Base-by-base conservation (phyloP, 2,113 vertebrate genomes). In the Hippocampus abdominalis region DNA sequence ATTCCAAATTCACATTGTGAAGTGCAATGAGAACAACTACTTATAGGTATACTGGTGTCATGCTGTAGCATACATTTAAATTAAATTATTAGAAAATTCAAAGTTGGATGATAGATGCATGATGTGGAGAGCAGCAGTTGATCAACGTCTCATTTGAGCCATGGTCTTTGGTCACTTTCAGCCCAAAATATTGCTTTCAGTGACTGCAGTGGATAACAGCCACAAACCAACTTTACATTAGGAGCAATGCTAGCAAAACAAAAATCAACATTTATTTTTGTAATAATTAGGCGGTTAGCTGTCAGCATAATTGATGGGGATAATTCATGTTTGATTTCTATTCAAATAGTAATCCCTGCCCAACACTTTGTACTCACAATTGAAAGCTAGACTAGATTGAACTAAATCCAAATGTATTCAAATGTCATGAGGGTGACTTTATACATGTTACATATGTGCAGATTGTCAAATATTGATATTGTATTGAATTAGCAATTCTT, bases 101-200 rank as follows among this genome's bases (percentile, higher is more conserved):
- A 18, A 60, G n/a, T 48, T 56, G 13, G 18, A 71, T 18, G 64
- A 68, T 48, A 49, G 40, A 39, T 8, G n/a, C 8, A 57, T 8
- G 21, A 3, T 62, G 44, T 13, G 56, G 13, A 21, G 44, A 73
- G 57, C 75, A 73, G 71, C 68, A 60, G 23, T 61, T 18, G 62
- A 51, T 74, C 51, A 49, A 48, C 0, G 25, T 36, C 8, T 39
- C 29, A 32, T 39, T 61, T 61, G 32, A 20, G 59, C 18, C 29
- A 36, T 16, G 56, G 56, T 64, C 63, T 25, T 64, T 64, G 63
- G 63, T 46, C 40, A 40, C 46, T 40, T 64, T 42, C 13, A 25
- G 13, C n/a, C n/a, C 27, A 13, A 70, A 57, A 67, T 70, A 76
- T 68, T 73, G 74, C 49, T 73, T 64, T 64, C 48, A 80, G 36